Evolutionary conservation across 2,888 invertebrate species (phyloP).

Genomic region (Meiosimyza decipiens): DNA sequence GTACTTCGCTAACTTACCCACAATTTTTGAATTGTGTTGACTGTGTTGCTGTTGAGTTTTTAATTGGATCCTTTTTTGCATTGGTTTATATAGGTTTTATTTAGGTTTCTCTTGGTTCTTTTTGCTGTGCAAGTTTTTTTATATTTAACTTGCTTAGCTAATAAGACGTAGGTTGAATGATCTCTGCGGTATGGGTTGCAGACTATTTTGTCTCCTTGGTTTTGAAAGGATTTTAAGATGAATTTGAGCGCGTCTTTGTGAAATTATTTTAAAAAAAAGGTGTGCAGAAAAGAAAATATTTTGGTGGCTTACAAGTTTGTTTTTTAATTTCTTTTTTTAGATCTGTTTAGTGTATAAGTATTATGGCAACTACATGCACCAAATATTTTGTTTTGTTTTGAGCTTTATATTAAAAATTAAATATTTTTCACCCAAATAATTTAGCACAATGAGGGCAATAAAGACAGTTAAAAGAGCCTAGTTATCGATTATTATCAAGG

Average conservation of each 20-base stretch:
- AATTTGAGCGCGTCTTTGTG: not conserved
- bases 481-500: no score
- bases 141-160: not conserved
- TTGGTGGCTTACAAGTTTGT: no score
- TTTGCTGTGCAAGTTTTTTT: slow-evolving; percentile 2
- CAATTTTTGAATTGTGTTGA: not conserved
- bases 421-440: no score
- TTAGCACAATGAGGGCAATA: no score
- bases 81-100: not conserved
- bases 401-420: no score
- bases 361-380: no score
- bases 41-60: slow-evolving; percentile 7
- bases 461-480: no score
- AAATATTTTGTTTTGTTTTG: no score
- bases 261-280: no score
- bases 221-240: not conserved
- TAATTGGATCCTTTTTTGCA: slow-evolving; percentile 7
- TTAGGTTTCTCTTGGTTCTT: not conserved
- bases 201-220: not conserved
- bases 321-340: no score
- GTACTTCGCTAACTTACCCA: slow-evolving; percentile 6
- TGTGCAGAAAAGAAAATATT: no score
- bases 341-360: no score
- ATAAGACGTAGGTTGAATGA: slow-evolving; percentile 2
- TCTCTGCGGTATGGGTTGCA: not conserved